phyloP scores from a whole-genome alignment of 2,888 invertebrate species.

The Ochropacha duplaris region DNA sequence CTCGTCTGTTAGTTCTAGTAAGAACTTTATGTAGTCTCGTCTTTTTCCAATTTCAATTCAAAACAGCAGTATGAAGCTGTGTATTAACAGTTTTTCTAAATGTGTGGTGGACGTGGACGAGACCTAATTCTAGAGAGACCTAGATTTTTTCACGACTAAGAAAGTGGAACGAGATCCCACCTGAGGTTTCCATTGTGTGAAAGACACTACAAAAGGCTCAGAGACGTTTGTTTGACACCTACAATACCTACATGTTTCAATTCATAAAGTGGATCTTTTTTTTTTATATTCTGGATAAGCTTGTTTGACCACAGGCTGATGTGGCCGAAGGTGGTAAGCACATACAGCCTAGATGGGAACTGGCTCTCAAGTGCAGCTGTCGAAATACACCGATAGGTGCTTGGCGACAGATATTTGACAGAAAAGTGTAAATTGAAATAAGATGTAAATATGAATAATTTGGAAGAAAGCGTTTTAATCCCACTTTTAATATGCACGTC shows the following conservation, averaged over 20 bases:
- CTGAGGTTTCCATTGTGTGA: background rate
- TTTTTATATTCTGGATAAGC: no score
- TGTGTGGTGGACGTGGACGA: background rate
- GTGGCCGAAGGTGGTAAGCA: no score
- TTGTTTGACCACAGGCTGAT: no score
- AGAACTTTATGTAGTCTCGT: no score
- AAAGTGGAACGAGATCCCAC: background rate
- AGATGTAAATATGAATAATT: background rate
- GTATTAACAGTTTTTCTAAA: background rate
- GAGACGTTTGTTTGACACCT: conserved; percentile 1
- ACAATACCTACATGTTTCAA: background rate
- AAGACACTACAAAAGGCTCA: background rate
- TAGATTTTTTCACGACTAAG: background rate
- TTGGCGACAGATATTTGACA: background rate
- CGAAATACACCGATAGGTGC: no score
- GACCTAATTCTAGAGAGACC: background rate
- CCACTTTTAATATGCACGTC: no score
- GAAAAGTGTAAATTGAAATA: background rate
- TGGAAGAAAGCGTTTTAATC: no score
- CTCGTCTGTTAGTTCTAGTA: background rate
- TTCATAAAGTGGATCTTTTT: background rate
- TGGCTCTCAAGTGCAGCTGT: no score
- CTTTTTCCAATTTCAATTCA: background rate
- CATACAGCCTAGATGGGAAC: no score
- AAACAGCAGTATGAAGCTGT: background rate